Evolutionary conservation across 2,113 vertebrate species (phyloP).

Genomic region (Cavia porcellus): DNA sequence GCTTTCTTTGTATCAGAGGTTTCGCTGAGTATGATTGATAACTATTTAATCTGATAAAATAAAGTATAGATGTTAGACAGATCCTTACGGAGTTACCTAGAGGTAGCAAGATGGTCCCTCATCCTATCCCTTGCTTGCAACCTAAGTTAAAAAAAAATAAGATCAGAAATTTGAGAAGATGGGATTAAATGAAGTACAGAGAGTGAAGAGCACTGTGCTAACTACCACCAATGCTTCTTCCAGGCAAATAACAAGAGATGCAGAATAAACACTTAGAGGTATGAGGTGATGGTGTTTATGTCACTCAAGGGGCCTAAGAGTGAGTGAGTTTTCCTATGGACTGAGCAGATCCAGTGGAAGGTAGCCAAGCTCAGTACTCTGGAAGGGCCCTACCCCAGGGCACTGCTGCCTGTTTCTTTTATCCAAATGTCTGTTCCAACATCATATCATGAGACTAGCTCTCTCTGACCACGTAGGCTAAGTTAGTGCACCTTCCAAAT

Average conservation of each 20-base stretch:
- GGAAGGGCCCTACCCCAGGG: neutral
- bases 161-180: neutral
- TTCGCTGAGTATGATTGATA: neutral
- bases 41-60: neutral
- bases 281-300: neutral
- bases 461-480: neutral
- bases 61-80: neutral
- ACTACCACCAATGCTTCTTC: neutral
- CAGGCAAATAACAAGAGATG: neutral
- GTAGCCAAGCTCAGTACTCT: neutral
- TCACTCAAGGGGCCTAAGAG: neutral
- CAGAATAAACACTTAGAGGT: neutral
- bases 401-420: neutral
- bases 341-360: neutral
- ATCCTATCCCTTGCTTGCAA: neutral
- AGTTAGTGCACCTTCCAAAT: rapidly evolving
- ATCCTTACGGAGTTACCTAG: neutral
- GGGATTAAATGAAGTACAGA: neutral
- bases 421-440: neutral
- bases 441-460: neutral
- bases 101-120: neutral
- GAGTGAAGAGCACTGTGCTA: neutral
- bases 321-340: neutral
- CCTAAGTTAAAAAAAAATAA: neutral
- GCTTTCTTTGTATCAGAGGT: neutral